Percentiles rank a stretch among this genome's conserved stretches.
Evolutionary conservation across 2,888 invertebrate genomes (phyloP).

Genomic region (Lottia scabra): DNA sequence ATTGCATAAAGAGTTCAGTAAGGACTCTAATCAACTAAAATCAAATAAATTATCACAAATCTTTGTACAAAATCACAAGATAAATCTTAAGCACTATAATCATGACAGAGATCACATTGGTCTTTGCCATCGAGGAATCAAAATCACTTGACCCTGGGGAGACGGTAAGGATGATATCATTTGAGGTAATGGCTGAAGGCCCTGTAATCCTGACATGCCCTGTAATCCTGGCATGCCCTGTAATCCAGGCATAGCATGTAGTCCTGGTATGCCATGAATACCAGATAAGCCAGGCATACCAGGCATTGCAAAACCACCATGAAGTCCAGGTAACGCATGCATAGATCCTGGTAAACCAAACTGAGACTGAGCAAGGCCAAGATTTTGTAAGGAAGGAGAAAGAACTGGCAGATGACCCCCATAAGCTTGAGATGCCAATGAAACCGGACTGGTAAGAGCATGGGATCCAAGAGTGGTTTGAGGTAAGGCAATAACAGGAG

Average conservation of each 20-base stretch:
- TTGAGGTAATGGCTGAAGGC: slow-evolving; percentile 25
- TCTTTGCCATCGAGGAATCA: slow-evolving; percentile 49
- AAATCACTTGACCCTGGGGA: slow-evolving; percentile 48
- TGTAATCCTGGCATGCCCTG: background rate
- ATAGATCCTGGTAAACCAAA: background rate
- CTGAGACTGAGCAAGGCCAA: slow-evolving; percentile 25
- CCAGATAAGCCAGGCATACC: background rate
- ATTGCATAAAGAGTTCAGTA: no score
- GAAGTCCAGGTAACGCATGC: slow-evolving; percentile 19
- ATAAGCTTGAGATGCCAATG: slow-evolving; percentile 35
- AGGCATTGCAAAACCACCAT: slow-evolving; percentile 23
- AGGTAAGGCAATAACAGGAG: slow-evolving; percentile 53
- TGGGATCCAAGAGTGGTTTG: slow-evolving; percentile 32
- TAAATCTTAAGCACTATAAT: background rate
- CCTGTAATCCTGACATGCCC: slow-evolving; percentile 6
- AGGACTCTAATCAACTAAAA: background rate
- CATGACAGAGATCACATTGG: slow-evolving; percentile 32
- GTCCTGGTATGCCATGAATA: slow-evolving; percentile 18
- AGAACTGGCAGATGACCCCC: slow-evolving; percentile 15
- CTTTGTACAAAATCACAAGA: background rate
- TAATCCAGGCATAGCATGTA: slow-evolving; percentile 13
- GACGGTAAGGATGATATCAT: slow-evolving; percentile 30
- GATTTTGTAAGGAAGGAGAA: slow-evolving; percentile 23
- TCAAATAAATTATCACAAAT: background rate
- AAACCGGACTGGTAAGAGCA: slow-evolving; percentile 32